phyloP scores from a whole-genome alignment of 2,888 invertebrate species.

The Lasioglossum calceatum region DNA sequence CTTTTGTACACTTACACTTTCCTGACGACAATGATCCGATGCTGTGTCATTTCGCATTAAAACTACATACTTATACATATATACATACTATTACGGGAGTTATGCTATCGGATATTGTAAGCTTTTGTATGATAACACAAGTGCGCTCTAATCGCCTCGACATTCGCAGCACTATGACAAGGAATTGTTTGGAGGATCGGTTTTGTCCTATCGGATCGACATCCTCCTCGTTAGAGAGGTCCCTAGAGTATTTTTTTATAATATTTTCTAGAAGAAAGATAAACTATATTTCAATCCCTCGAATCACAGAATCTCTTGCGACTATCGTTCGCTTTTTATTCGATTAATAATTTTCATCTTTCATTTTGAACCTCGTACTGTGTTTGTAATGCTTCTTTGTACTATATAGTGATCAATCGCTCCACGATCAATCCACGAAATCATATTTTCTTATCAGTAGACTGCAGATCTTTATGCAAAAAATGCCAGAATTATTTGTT shows the following conservation, averaged over 20 bases:
- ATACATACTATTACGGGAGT: slow-evolving; percentile 23
- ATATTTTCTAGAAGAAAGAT: neutral
- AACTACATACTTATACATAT: slow-evolving; percentile 38
- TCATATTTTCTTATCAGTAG: no score
- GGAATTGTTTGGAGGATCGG: slow-evolving; percentile 22
- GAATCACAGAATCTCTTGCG: neutral
- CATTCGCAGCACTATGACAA: slow-evolving; percentile 26
- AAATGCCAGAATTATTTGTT: no score
- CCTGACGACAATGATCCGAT: slow-evolving; percentile 60
- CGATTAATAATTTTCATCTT: neutral
- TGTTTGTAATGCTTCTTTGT: neutral
- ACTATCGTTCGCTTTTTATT: neutral
- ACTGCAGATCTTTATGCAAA: no score
- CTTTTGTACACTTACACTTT: slow-evolving; percentile 69
- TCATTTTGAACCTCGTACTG: neutral
- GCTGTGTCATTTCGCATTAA: slow-evolving; percentile 61
- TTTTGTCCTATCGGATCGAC: neutral
- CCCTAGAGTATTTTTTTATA: slow-evolving; percentile 5
- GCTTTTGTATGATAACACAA: slow-evolving; percentile 70
- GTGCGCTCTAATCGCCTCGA: slow-evolving; percentile 41
- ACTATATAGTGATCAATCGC: neutral
- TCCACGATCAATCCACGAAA: no score
- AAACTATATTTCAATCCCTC: neutral
- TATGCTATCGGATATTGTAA: slow-evolving; percentile 56
- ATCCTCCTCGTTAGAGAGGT: neutral